Conservation (phyloP, 2,888 invertebrate genomes). For the Sabellastarte sp. region DNA sequence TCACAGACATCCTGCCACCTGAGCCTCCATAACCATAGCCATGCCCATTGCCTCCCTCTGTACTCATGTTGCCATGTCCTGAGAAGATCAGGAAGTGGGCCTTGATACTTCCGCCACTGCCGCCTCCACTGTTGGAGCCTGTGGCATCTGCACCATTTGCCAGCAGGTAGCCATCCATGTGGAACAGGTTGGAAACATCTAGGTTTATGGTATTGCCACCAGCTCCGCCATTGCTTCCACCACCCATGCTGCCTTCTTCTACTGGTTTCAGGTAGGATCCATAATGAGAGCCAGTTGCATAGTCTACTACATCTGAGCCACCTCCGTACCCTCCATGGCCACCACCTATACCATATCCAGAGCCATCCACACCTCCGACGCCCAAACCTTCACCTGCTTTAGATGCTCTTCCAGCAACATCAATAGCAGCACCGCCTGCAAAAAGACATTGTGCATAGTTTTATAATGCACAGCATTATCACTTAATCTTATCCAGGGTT, state of each 20-base stretch:
- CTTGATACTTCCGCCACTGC: slow-evolving; percentile 41
- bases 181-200: slow-evolving; percentile 15
- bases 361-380: background rate
- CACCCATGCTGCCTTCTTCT: background rate
- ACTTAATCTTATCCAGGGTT: no score
- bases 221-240: background rate
- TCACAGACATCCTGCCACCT: slow-evolving; percentile 39
- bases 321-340: slow-evolving; percentile 43
- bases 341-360: slow-evolving; percentile 30
- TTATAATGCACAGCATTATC: no score
- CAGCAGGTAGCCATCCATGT: slow-evolving; percentile 38
- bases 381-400: background rate
- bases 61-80: slow-evolving; percentile 37
- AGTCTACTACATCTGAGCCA: slow-evolving; percentile 14
- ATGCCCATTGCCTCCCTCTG: slow-evolving; percentile 35
- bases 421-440: slow-evolving; percentile 36
- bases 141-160: slow-evolving; percentile 32
- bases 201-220: background rate
- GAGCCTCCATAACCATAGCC: slow-evolving; percentile 35
- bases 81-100: slow-evolving; percentile 37
- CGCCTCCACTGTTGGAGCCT: slow-evolving; percentile 35
- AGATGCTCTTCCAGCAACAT: slow-evolving; percentile 16
- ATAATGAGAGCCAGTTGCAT: background rate
- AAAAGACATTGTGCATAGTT: no score
- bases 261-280: background rate